Evolutionary conservation across 2,888 invertebrate genomes (phyloP), one percentile per base, ranked within the genome.

Genomic region (Operophtera brumata): DNA sequence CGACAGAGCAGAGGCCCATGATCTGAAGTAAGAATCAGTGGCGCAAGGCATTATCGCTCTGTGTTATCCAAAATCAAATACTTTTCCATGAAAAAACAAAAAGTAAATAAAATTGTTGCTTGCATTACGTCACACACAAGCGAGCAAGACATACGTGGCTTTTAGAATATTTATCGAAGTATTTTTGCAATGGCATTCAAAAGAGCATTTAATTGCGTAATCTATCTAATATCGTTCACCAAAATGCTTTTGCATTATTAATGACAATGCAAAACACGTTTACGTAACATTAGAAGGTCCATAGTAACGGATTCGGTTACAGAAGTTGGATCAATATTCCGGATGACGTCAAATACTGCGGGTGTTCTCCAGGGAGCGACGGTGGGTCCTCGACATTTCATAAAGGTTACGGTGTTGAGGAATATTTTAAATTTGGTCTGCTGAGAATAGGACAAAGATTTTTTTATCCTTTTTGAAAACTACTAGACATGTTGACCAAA

Each of bases 251-350:
- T 20, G 20, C 20, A 20, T 20, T 20, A 20, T 2, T 20, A 20
- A 20, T 20, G 20, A 20, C 2, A 30, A 30, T 30, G 6, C 8
- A 30, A 30, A 30, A 30, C 25, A 26, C 12, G 12, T 12, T 47
- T 25, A 11, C 11, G 41, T 32, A 8, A 13, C 25, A 44, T 11
- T 30, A 36, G 20, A 7, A 42, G n/a, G 34, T 35, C 59, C 71
- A 61, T 70, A 59, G 73, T 61, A 73, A 76, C 79, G 58, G 61
- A 54, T 58, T 56, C 52, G 55, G 51, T 58, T 60, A 61, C 51
- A 63, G 55, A 67, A 65, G 79, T 77, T 82, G 71, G 74, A 80
- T 84, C 85, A 74, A 85, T 84, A 81, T 65, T 57, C 59, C 46
- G 56, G 49, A 55, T 77, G 77, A 77, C 77, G 80, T 67, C 70